Evolutionary conservation across 1,140 invertebrate genomes (phyloP), one percentile per base, ranked within the genome.

Genomic region (Drosophila nasuta): DNA sequence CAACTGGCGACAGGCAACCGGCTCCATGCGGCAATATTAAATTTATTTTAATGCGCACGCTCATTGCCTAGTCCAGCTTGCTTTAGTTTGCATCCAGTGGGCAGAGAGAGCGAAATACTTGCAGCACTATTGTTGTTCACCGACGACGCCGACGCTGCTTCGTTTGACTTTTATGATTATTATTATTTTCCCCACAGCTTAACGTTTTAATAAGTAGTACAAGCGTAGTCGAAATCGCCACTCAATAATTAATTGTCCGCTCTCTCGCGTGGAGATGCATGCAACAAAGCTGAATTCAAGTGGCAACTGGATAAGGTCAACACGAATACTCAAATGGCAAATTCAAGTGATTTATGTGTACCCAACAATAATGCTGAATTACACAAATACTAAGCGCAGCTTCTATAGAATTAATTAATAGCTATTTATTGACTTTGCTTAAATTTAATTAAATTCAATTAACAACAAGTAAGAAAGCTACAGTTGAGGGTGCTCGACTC

Each of bases 21-120:
- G 78, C 82, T 86, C 25, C 45, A 71, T 46, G 64, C 54, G 77
- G 77, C 74, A 78, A 89, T 89, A 89, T 89, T 89, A 89, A 81
- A 85, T 89, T 89, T 79, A 89, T 89, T 89, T 89, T 90, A 89
- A 89, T 89, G 85, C 75, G 58, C 70, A 59, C 57, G 25, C 74
- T 73, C 57, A 77, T 49, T 67, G 74, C 69, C 5, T 8, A 54
- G 49, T 41, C 33, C 17, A 38, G 43, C 11, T 41, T 65, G 43
- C 11, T 41, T 65, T 68, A 63, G 28, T 67, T 72, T 46, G 59
- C 38, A 33, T 64, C 28, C 66, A 65, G 59, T 75, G 71, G 79
- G 68, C 79, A 72, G 46, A 71, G 8, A 57, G 38, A 52, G 17
- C 20, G 20, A 13, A 11, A 11, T 11, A 30, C 28, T 30, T 11